phyloP scores from a whole-genome alignment of 2,797 vertebrate species.

The Chromis chromis region DNA sequence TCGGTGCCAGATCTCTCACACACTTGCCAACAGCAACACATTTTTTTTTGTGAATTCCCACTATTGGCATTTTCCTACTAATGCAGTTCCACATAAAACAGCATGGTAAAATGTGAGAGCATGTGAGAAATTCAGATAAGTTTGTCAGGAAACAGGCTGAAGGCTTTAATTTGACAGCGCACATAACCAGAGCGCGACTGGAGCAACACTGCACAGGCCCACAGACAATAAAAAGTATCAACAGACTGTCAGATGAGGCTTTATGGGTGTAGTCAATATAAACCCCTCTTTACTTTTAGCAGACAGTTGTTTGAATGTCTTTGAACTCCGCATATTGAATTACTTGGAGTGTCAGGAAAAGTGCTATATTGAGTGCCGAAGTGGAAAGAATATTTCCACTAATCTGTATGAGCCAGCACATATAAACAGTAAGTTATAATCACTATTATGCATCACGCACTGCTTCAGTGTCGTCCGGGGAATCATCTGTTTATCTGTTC shows the following conservation, averaged over 20 bases:
- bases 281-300: constrained; percentile 54
- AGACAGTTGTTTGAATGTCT: constrained; percentile 61
- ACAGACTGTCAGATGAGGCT: constrained; percentile 53
- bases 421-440: constrained; percentile 55
- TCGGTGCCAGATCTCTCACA: constrained; percentile 68
- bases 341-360: constrained; percentile 58
- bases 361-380: constrained; percentile 36
- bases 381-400: constrained; percentile 54
- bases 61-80: constrained; percentile 59
- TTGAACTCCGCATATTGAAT: constrained; percentile 64
- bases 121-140: constrained; percentile 33
- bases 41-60: constrained; percentile 49
- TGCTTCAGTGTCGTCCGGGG: constrained; percentile 26
- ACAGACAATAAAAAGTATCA: constrained; percentile 62
- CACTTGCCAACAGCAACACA: constrained; percentile 77
- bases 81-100: constrained; percentile 47
- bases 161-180: constrained; percentile 58
- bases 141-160: constrained; percentile 21
- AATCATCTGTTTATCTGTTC: constrained; percentile 43
- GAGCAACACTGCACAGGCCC: constrained; percentile 35
- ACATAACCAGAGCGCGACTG: constrained; percentile 43
- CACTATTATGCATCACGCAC: constrained; percentile 19
- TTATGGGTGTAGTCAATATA: constrained; percentile 45
- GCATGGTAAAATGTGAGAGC: constrained; percentile 29
- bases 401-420: constrained; percentile 36